Conservation (phyloP, 2,113 vertebrate species). For the Vulpes ferrilata region DNA sequence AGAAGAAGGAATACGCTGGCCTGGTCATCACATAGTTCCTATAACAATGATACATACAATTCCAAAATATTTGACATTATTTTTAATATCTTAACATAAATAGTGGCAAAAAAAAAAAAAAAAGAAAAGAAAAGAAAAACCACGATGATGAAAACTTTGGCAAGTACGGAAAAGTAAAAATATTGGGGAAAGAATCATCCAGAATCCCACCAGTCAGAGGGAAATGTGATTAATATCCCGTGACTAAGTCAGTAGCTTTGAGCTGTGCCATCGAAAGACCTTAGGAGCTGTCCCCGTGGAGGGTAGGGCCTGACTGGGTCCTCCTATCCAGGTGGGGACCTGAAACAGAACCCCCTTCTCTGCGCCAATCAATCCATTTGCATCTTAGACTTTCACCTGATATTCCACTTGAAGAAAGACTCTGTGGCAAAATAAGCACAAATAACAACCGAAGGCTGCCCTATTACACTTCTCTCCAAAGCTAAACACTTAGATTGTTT, state of each 20-base stretch:
- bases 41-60: neutral
- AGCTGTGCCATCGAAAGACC: accelerated
- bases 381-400: neutral
- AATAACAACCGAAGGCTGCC: neutral
- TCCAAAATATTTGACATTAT: neutral
- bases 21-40: neutral
- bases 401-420: neutral
- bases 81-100: neutral
- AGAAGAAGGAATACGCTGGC: neutral
- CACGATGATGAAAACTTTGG: neutral
- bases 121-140: neutral
- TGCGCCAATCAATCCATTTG: neutral
- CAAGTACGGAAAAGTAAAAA: neutral
- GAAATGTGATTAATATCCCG: neutral
- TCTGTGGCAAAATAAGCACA: neutral
- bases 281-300: neutral
- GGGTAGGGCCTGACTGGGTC: accelerated
- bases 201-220: neutral
- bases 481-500: neutral
- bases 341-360: neutral
- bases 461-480: neutral
- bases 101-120: neutral
- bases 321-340: accelerated
- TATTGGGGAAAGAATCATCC: neutral
- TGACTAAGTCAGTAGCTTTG: neutral